phyloP scores from a whole-genome alignment of 2,797 vertebrate genomes.

The Myioborus melanocephalus region DNA sequence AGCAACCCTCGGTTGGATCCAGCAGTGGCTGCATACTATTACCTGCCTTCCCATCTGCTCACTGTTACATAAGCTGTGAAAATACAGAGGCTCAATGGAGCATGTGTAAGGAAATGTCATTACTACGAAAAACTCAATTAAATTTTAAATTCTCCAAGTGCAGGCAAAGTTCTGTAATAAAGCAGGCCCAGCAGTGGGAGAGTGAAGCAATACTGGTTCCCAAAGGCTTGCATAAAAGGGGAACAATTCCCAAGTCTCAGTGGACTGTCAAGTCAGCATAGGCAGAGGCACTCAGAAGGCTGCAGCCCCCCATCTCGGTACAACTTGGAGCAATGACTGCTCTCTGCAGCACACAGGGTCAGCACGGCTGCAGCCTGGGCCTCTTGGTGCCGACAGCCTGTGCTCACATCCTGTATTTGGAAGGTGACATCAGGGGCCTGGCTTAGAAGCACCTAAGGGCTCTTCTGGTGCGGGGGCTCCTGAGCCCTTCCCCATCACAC shows the following conservation, averaged over 20 bases:
- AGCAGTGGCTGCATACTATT: not conserved
- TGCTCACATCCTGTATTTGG: rapidly evolving
- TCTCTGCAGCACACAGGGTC: not conserved
- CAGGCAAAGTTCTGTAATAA: not conserved
- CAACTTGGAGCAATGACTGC: rapidly evolving
- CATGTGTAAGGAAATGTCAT: conserved; percentile 10
- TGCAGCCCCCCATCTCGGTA: not conserved
- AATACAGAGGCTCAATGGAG: not conserved
- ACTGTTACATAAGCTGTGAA: not conserved
- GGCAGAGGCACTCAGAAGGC: rapidly evolving
- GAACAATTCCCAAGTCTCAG: not conserved
- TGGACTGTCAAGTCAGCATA: rapidly evolving
- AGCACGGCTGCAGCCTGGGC: not conserved
- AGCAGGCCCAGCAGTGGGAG: not conserved
- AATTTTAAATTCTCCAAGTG: not conserved
- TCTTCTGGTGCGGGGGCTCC: not conserved
- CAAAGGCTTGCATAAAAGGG: not conserved
- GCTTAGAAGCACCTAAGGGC: not conserved
- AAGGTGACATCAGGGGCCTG: not conserved
- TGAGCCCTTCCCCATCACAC: not conserved
- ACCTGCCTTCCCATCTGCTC: conserved; percentile 18
- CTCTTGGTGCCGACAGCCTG: not conserved
- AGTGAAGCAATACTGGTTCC: not conserved
- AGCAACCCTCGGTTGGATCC: not conserved
- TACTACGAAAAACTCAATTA: not conserved